Evolutionary conservation across 1,140 invertebrate genomes (phyloP).

Genomic region (Cotesia glomerata): DNA sequence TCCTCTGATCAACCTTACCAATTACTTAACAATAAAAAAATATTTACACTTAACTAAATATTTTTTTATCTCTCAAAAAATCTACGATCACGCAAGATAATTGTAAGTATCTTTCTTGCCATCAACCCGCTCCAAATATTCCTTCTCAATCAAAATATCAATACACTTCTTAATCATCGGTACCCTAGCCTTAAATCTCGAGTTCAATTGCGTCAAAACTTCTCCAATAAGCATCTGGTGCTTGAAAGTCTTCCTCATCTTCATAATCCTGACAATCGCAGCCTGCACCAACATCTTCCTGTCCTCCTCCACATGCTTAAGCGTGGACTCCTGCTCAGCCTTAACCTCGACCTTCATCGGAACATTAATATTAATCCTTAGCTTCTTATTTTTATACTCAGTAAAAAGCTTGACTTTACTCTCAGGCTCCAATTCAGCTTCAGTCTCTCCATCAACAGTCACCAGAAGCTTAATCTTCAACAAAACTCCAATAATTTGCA

Average conservation of each 20-base stretch:
- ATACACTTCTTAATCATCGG: conserved; percentile 99
- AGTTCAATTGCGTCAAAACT: conserved; percentile 94
- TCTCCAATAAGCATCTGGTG: conserved; percentile 96
- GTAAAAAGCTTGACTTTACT: conserved; percentile 80
- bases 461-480: conserved; percentile 91
- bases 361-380: conserved; percentile 97
- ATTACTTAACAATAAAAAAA: no score
- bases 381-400: conserved; percentile 95
- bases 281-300: conserved; percentile 97
- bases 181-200: conserved; percentile 95
- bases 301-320: conserved; percentile 99
- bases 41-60: neutral
- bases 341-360: conserved; percentile 97
- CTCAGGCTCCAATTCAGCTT: conserved; percentile 73
- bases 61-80: conserved; percentile 13
- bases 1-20: no score
- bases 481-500: conserved; percentile 88
- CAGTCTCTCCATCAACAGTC: conserved; percentile 72
- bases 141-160: conserved; percentile 99
- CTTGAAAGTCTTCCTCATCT: conserved; percentile 95
- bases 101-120: conserved; percentile 97
- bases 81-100: conserved; percentile 80
- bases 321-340: conserved; percentile 95
- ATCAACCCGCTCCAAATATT: conserved; percentile 96
- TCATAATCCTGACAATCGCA: conserved; percentile 99